phyloP scores from a whole-genome alignment of 2,797 vertebrate species.

The Platyrinchus mystaceus region DNA sequence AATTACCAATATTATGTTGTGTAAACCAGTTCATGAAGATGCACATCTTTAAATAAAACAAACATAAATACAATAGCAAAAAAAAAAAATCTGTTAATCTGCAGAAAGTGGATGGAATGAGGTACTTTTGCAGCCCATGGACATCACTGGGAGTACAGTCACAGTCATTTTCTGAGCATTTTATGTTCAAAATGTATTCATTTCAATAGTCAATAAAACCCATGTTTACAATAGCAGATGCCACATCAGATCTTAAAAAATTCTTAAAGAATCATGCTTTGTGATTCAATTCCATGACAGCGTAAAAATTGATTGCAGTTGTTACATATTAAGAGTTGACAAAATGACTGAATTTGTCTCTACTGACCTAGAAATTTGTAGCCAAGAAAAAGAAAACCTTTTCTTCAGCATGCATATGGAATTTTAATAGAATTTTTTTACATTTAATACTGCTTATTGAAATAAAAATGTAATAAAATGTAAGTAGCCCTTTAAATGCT shows the following conservation, averaged over 20 bases:
- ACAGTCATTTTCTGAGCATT: not conserved
- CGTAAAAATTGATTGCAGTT: not conserved
- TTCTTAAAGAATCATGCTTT: not conserved
- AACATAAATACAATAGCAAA: not conserved
- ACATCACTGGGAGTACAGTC: not conserved
- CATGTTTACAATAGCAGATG: not conserved
- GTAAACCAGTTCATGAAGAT: not conserved
- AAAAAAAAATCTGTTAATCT: not conserved
- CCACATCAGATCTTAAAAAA: not conserved
- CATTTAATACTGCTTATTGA: not conserved
- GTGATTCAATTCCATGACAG: not conserved
- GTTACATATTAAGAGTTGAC: not conserved
- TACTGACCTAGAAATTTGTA: not conserved
- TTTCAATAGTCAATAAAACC: not conserved
- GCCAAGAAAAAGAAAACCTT: not conserved
- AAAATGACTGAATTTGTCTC: not conserved
- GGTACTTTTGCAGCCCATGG: not conserved
- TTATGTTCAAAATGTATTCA: not conserved
- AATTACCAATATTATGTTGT: not conserved
- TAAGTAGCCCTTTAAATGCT: not conserved
- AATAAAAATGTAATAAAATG: not conserved
- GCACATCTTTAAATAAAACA: not conserved
- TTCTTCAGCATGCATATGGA: not conserved
- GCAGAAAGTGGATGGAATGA: not conserved
- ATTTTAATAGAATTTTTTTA: not conserved